Evolutionary conservation across 2,888 invertebrate genomes (phyloP).

Genomic region (Pristionchus maxplancki): DNA sequence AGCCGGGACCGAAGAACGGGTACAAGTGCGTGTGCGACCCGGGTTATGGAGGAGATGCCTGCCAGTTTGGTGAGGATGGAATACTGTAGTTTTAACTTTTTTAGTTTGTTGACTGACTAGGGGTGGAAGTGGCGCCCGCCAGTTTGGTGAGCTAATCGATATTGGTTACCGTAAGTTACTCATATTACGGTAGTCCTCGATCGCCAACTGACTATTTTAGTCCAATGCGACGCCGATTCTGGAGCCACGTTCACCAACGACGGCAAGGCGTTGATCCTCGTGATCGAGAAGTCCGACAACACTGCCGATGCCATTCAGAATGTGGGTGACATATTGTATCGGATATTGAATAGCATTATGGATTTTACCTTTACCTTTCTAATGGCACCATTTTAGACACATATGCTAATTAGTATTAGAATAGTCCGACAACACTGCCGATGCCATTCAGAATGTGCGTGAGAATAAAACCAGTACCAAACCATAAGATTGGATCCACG

Average conservation of each 20-base stretch:
- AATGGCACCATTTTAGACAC: too few relatives aligned
- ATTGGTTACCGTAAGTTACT: too few relatives aligned
- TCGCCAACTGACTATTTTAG: not conserved
- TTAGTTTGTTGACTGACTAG: not conserved
- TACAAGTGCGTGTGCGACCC: not conserved
- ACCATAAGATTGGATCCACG: too few relatives aligned
- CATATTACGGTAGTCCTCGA: not conserved
- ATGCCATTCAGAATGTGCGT: not conserved
- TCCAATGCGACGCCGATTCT: constrained; percentile 22
- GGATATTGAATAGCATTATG: not conserved
- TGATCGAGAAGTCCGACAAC: constrained; percentile 21
- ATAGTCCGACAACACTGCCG: not conserved
- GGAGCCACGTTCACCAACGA: constrained; percentile 12
- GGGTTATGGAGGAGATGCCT: constrained; percentile 37
- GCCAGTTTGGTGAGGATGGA: constrained; percentile 42
- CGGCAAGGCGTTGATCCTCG: constrained; percentile 42
- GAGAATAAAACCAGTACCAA: too few relatives aligned
- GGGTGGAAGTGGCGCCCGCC: too few relatives aligned
- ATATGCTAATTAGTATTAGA: too few relatives aligned
- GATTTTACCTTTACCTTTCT: too few relatives aligned
- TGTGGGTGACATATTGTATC: not conserved
- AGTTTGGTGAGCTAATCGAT: not conserved
- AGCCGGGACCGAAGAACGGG: not conserved
- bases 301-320: constrained; percentile 10
- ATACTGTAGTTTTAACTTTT: not conserved